These are phyloP conservation scores for Lasaia peninsularis DNA, from an alignment of 1,140 invertebrate species.

Conservation along the genomic window DNA sequence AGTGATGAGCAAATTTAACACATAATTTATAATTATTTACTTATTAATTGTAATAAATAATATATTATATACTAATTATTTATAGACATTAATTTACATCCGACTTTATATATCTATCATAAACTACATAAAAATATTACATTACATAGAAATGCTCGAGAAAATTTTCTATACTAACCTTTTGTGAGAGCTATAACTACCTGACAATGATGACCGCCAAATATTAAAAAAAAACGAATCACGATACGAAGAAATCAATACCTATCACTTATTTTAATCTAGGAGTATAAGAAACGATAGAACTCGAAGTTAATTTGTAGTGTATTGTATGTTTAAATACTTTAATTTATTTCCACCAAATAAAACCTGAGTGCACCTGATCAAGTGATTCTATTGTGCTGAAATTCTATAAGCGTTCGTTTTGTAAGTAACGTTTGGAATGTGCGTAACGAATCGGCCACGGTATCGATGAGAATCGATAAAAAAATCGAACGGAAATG, in stretches of 20 bases:
- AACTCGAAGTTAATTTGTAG: background rate
- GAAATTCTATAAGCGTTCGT: constrained; percentile 26
- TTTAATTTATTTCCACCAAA: constrained; percentile 14
- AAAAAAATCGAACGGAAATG: constrained; percentile 59
- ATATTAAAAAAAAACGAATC: too few relatives aligned
- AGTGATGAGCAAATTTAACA: too few relatives aligned
- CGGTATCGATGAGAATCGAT: constrained; percentile 46
- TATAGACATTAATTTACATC: too few relatives aligned
- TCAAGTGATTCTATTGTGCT: constrained; percentile 21
- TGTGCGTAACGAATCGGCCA: constrained; percentile 60
- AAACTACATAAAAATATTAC: too few relatives aligned
- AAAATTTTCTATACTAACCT: too few relatives aligned
- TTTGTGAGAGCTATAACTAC: too few relatives aligned
- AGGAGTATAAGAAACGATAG: constrained; percentile 3
- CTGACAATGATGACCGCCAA: too few relatives aligned
- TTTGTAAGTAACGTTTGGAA: constrained; percentile 40
- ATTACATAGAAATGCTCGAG: too few relatives aligned
- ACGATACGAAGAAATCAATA: background rate
- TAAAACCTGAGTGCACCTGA: constrained; percentile 15
- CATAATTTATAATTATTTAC: too few relatives aligned
- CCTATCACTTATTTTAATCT: background rate
- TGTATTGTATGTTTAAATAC: constrained; percentile 11
- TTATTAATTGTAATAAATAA: too few relatives aligned
- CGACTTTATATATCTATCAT: too few relatives aligned
- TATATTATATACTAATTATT: too few relatives aligned